Conservation (phyloP, 2,797 vertebrate species). For the Ispidina picta region DNA sequence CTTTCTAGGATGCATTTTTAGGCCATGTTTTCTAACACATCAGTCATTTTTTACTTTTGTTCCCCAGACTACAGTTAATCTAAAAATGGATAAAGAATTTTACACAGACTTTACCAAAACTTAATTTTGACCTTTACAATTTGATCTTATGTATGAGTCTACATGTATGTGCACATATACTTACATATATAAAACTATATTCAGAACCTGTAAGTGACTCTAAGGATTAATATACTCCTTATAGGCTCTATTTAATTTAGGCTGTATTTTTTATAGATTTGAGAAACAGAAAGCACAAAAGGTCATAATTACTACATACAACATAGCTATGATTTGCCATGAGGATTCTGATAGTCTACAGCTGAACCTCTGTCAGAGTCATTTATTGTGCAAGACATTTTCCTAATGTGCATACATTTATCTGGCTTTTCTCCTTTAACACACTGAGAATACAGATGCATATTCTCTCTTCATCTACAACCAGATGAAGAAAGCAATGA, state of each 20-base stretch:
- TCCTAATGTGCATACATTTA: not conserved
- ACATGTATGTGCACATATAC: not conserved
- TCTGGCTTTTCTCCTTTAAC: not conserved
- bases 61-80: not conserved
- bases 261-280: not conserved
- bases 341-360: not conserved
- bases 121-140: not conserved
- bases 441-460: not conserved
- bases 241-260: not conserved
- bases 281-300: not conserved
- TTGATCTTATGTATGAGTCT: not conserved
- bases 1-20: not conserved
- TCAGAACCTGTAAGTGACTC: not conserved
- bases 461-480: not conserved
- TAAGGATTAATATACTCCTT: not conserved
- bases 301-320: not conserved
- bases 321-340: not conserved
- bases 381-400: not conserved
- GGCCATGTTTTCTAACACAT: fast-evolving
- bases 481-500: not conserved
- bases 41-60: not conserved
- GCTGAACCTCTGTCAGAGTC: not conserved
- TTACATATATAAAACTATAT: not conserved
- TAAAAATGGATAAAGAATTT: not conserved
- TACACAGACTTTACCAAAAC: not conserved